These are phyloP conservation scores for Globicephala melas DNA, from an alignment of 2,113 vertebrate genomes.

Conservation along the genomic window DNA sequence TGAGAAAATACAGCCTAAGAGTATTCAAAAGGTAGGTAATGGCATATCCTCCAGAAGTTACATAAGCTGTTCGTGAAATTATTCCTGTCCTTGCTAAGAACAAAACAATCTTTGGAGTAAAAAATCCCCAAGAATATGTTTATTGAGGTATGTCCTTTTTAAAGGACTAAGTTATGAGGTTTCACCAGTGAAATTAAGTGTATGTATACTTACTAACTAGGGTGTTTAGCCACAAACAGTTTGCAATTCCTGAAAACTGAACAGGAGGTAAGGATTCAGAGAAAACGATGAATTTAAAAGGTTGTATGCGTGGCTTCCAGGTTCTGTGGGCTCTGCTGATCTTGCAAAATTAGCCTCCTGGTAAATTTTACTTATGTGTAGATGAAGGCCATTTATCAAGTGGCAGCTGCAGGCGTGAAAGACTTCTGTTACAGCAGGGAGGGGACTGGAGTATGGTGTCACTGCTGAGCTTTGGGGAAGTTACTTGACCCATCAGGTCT, in stretches of 20 bases:
- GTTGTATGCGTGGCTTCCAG: neutral
- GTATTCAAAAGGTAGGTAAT: neutral
- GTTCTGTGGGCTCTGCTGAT: neutral
- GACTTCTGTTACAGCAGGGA: neutral
- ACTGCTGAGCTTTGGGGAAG: neutral
- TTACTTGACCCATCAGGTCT: neutral
- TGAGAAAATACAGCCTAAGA: neutral
- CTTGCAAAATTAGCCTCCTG: neutral
- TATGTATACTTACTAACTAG: neutral
- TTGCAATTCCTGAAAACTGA: neutral
- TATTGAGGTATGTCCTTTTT: neutral
- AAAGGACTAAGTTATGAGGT: neutral
- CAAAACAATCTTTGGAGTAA: neutral
- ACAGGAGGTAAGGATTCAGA: neutral
- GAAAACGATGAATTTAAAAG: neutral
- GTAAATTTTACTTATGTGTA: neutral
- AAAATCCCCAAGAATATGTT: neutral
- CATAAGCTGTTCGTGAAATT: neutral
- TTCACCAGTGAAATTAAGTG: neutral
- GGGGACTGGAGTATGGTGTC: too few relatives aligned
- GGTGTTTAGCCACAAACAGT: neutral
- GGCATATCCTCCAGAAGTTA: neutral
- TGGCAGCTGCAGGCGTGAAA: neutral
- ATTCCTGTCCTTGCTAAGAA: neutral
- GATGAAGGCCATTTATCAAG: neutral